Conservation (phyloP, 2,888 invertebrate genomes). For the Willowsia nigromaculata region DNA sequence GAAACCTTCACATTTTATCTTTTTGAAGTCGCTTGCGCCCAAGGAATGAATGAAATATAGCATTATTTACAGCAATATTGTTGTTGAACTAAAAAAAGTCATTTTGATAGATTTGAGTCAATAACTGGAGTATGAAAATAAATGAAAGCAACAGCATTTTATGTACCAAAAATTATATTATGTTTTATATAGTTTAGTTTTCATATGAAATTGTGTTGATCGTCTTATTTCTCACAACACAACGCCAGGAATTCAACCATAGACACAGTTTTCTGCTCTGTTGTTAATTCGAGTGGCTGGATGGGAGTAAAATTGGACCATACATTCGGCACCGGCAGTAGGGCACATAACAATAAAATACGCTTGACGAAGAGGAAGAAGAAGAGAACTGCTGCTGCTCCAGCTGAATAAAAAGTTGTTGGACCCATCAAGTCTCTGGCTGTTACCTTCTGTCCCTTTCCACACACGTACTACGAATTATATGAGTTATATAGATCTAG, state of each 20-base stretch:
- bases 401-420: slow-evolving; percentile 36
- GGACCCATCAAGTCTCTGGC: slow-evolving; percentile 48
- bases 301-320: background rate
- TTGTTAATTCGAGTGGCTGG: background rate
- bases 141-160: slow-evolving; percentile 7
- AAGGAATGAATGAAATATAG: background rate
- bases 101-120: background rate
- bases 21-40: background rate
- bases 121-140: slow-evolving; percentile 9
- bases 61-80: background rate
- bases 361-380: background rate
- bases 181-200: background rate
- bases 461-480: slow-evolving; percentile 12
- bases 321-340: slow-evolving; percentile 14
- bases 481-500: slow-evolving; percentile 2
- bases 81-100: background rate
- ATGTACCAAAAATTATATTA: background rate
- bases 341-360: slow-evolving; percentile 24
- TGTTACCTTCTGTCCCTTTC: background rate
- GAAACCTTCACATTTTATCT: background rate
- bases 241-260: background rate
- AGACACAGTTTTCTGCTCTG: background rate
- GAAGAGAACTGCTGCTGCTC: background rate
- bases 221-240: background rate
- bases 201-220: slow-evolving; percentile 1